Evolutionary conservation across 2,888 invertebrate genomes (phyloP).

Genomic region (Torymus texanus): DNA sequence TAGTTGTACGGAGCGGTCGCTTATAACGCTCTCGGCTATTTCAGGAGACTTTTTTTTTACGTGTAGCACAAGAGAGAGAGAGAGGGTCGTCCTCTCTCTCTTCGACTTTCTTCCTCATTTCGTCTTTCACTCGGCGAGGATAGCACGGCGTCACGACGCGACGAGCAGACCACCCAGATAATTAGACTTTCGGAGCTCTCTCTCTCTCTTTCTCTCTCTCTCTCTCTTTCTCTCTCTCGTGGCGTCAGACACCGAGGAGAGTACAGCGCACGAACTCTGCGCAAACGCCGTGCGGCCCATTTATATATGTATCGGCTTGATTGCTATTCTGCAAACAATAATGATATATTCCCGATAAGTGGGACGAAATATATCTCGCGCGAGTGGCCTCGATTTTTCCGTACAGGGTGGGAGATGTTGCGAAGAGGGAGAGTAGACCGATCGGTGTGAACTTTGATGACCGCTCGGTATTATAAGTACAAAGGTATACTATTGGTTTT

Average conservation of each 20-base stretch:
- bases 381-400: background rate
- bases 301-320: constrained; percentile 13
- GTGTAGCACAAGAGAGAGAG: no score
- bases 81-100: background rate
- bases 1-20: constrained; percentile 16
- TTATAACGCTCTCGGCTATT: constrained; percentile 28
- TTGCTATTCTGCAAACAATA: constrained; percentile 49
- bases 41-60: background rate
- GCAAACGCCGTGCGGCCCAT: background rate
- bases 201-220: no score
- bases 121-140: constrained; percentile 26
- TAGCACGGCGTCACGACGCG: constrained; percentile 47
- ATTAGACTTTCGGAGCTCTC: constrained; percentile 54
- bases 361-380: constrained; percentile 25
- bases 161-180: constrained; percentile 56
- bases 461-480: no score
- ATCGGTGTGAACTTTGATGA: no score
- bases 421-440: no score
- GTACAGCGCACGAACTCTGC: constrained; percentile 25
- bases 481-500: no score
- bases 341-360: constrained; percentile 50
- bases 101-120: constrained; percentile 32
- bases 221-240: no score
- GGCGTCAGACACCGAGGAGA: no score
- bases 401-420: no score